These are phyloP conservation scores for Selenia dentaria DNA, from an alignment of 2,888 invertebrate species.

Conservation along the genomic window DNA sequence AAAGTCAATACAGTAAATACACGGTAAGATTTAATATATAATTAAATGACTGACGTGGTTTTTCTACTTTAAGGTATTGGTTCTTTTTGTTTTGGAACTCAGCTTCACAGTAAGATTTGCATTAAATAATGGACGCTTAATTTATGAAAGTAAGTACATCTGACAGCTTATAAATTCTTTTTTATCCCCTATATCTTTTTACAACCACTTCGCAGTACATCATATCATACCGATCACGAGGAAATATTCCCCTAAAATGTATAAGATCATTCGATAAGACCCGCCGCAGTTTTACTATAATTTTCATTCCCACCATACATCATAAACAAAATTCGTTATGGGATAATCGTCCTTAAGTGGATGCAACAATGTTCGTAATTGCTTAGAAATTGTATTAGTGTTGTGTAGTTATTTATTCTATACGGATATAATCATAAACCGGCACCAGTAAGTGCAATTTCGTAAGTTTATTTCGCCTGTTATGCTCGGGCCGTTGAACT, in stretches of 20 bases:
- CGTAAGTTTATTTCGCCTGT: constrained; percentile 48
- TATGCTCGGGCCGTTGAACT: constrained; percentile 46
- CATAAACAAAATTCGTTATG: constrained; percentile 23
- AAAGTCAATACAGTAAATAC: too few relatives aligned
- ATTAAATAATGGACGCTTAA: too few relatives aligned
- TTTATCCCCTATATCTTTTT: constrained; percentile 40
- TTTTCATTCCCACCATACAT: constrained; percentile 30
- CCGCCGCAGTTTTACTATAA: constrained; percentile 44
- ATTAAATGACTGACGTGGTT: too few relatives aligned
- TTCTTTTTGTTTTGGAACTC: too few relatives aligned
- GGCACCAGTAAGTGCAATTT: constrained; percentile 47
- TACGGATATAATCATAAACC: constrained; percentile 46
- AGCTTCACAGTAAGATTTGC: too few relatives aligned
- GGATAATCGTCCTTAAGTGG: constrained; percentile 24
- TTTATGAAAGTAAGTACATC: too few relatives aligned
- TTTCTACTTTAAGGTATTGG: too few relatives aligned
- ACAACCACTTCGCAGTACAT: constrained; percentile 48
- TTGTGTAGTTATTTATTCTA: constrained; percentile 40
- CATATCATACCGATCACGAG: constrained; percentile 46
- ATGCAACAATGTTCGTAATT: constrained; percentile 31
- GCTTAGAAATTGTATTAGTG: constrained; percentile 30
- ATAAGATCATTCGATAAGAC: constrained; percentile 51
- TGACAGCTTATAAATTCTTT: too few relatives aligned
- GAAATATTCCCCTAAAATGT: constrained; percentile 47
- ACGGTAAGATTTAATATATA: too few relatives aligned